Conservation (phyloP, 2,888 invertebrate species). For the Pachycephus smyrnensis region DNA sequence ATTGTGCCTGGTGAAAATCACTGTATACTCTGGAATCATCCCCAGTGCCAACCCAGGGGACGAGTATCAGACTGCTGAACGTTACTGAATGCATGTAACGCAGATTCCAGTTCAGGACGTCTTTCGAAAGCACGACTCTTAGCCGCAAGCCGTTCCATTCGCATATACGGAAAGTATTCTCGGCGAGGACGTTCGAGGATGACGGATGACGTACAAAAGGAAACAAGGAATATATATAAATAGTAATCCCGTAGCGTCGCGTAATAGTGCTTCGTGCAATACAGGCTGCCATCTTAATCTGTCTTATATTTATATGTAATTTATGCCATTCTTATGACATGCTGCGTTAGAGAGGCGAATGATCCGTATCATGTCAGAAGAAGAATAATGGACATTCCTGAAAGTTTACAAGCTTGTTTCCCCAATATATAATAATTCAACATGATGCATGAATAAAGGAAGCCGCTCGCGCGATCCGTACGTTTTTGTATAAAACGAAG, state of each 20-base stretch:
- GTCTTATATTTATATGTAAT: neutral
- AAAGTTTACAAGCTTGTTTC: neutral
- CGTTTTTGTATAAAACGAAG: neutral
- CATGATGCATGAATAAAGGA: neutral
- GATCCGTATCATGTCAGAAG: neutral
- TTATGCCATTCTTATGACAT: neutral
- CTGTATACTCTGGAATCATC: neutral
- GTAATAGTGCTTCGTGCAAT: neutral
- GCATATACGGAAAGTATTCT: neutral
- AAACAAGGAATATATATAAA: neutral
- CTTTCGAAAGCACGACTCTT: neutral
- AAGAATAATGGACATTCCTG: neutral
- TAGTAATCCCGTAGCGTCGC: neutral
- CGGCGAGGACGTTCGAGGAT: neutral
- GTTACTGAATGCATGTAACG: conserved; percentile 1
- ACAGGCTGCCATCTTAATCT: neutral
- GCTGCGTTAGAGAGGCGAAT: neutral
- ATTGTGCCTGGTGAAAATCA: conserved; percentile 13
- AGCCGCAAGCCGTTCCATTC: neutral
- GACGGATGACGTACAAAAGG: neutral
- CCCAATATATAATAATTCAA: neutral
- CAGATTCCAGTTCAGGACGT: neutral
- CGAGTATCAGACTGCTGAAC: neutral
- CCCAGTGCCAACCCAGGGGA: neutral
- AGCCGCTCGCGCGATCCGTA: neutral